phyloP scores from a whole-genome alignment of 2,113 vertebrate genomes.

The Cynopterus brachyotis region DNA sequence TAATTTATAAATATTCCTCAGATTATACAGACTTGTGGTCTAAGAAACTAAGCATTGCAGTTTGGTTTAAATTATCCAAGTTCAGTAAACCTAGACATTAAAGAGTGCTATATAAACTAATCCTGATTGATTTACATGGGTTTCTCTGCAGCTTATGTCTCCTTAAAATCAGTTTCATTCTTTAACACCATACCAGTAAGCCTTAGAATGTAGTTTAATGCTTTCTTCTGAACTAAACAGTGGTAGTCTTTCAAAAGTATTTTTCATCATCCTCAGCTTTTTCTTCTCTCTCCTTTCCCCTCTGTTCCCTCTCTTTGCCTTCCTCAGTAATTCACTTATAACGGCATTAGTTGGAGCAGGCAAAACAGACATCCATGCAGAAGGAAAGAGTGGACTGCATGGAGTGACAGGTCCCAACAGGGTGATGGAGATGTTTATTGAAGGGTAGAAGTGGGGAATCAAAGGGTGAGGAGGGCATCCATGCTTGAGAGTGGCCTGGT shows the following conservation, averaged over 20 bases:
- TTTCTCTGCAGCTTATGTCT: slow-evolving; percentile 23
- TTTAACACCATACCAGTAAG: slow-evolving; percentile 21
- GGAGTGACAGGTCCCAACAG: not conserved
- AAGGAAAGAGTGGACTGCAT: not conserved
- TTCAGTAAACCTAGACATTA: slow-evolving; percentile 30
- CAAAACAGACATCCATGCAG: not conserved
- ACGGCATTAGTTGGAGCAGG: not conserved
- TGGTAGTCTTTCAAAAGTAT: not conserved
- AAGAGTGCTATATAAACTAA: slow-evolving; percentile 22
- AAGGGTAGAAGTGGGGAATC: not conserved
- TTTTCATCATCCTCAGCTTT: not conserved
- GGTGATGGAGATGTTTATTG: not conserved
- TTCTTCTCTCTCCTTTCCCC: not conserved
- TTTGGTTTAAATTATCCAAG: slow-evolving; percentile 1
- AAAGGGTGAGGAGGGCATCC: not conserved
- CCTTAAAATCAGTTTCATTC: not conserved
- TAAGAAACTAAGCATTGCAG: not conserved
- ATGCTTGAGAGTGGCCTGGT: not conserved
- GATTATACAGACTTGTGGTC: not conserved
- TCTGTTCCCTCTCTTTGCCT: not conserved
- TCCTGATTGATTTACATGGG: slow-evolving; percentile 27
- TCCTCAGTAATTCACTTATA: not conserved
- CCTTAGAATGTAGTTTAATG: not conserved
- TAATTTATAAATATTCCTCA: slow-evolving; percentile 22
- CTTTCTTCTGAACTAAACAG: not conserved